Base-by-base conservation (phyloP, 2,797 vertebrate species). In the Prunella strophiata region DNA sequence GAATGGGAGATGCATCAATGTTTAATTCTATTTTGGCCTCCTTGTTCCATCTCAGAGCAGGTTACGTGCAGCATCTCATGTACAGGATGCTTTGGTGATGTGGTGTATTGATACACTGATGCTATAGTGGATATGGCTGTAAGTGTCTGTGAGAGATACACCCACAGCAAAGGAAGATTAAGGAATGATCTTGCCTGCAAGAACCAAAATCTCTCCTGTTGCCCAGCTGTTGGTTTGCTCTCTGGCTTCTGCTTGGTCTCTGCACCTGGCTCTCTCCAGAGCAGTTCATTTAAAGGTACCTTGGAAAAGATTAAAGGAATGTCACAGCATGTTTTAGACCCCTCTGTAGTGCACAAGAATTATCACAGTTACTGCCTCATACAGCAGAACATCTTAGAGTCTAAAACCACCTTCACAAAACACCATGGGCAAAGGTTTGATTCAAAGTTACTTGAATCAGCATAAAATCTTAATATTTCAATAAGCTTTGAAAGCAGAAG, bases 71-170 rank as follows among this genome's bases (percentile, higher is more conserved):
- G 16, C 43, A 74, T 32, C 66, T 15, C 32, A 76, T 3, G 2
- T 54, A 34, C 8, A n/a, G 43, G 20, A 13, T 19, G 9, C 16
- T 66, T 76, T 48, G 50, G 23, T 29, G 43, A 27, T 19, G 13
- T 0, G 0, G 14, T 7, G 2, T 43, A 20, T 21, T 9, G 21
- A 45, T 29, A 30, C 36, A n/a, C 13, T 2, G 21, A 21, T 4
- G 16, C 21, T 34, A 16, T 1, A 42, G 51, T 13, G 70, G 26
- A 25, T 54, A 25, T 10, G 36, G 52, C 12, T 76, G 5, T 43
- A 20, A 9, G 16, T 20, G 17, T 58, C 23, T 70, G 4, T 43
- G 79, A 54, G 8, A 81, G 22, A 76, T 10, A 57, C 9, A 45
- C 3, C 11, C 40, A 13, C 0, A 50, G 65, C 10, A 61, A 85